phyloP scores from a whole-genome alignment of 2,888 invertebrate species.

The Rhorus exstirpatorius region DNA sequence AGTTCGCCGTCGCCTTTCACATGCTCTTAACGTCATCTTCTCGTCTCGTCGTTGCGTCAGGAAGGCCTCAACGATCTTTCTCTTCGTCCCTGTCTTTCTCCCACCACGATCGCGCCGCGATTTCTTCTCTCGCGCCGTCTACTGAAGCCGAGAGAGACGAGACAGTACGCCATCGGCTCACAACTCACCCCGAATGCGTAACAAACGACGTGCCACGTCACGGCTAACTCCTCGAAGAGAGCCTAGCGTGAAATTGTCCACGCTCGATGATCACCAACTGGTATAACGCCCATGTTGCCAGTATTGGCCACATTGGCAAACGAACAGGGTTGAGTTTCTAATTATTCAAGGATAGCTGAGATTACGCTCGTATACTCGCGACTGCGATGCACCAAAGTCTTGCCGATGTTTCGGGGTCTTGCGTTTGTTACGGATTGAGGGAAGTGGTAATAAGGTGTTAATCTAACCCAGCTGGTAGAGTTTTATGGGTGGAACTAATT shows the following conservation, averaged over 20 bases:
- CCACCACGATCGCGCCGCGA: not conserved
- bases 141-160: constrained; percentile 33
- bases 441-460: constrained; percentile 24
- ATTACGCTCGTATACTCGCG: not conserved
- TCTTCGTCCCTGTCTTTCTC: not conserved
- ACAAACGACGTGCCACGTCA: constrained; percentile 75
- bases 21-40: constrained; percentile 52
- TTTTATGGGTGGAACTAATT: not conserved
- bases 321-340: constrained; percentile 54
- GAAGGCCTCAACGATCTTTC: constrained; percentile 26
- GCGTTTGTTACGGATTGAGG: not conserved
- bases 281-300: constrained; percentile 61
- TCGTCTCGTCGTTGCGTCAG: constrained; percentile 24
- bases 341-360: constrained; percentile 56
- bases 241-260: constrained; percentile 76
- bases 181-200: constrained; percentile 69
- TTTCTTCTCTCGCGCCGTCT: constrained; percentile 35
- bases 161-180: constrained; percentile 32
- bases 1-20: too few relatives aligned
- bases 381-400: not conserved
- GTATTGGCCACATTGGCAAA: constrained; percentile 65
- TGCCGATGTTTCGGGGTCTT: not conserved
- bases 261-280: constrained; percentile 72
- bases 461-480: not conserved
- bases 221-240: constrained; percentile 66